Evolutionary conservation across 2,113 vertebrate species (phyloP).

Genomic region (Amazona guildingii): DNA sequence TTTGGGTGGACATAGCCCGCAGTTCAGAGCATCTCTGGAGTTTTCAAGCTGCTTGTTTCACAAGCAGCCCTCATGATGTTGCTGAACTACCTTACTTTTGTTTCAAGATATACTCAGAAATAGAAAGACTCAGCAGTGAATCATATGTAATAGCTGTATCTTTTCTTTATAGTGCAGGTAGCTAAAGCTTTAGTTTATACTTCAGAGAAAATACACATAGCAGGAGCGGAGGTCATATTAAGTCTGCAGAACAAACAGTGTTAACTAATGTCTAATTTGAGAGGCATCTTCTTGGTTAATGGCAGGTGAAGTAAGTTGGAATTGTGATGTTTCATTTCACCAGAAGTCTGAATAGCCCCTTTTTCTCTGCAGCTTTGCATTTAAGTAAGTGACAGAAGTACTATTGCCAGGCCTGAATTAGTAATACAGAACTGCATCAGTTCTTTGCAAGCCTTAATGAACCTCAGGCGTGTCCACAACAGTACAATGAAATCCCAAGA

Average conservation of each 20-base stretch:
- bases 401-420: not conserved
- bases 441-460: not conserved
- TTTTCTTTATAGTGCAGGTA: not conserved
- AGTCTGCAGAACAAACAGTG: not conserved
- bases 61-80: not conserved
- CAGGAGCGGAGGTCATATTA: not conserved
- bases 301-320: not conserved
- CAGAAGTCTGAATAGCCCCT: not conserved
- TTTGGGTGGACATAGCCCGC: not conserved
- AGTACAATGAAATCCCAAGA: not conserved
- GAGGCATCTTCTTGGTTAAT: not conserved
- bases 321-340: not conserved
- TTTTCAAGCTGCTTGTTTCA: not conserved
- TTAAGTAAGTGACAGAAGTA: not conserved
- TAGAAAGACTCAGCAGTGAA: not conserved
- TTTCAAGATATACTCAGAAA: not conserved
- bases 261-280: not conserved
- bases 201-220: not conserved
- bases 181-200: not conserved
- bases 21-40: not conserved
- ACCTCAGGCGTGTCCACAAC: not conserved
- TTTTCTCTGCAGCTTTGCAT: not conserved
- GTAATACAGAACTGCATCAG: not conserved
- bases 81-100: not conserved
- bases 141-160: not conserved